Conservation (phyloP, 2,113 vertebrate genomes). For the Burhinus bistriatus region DNA sequence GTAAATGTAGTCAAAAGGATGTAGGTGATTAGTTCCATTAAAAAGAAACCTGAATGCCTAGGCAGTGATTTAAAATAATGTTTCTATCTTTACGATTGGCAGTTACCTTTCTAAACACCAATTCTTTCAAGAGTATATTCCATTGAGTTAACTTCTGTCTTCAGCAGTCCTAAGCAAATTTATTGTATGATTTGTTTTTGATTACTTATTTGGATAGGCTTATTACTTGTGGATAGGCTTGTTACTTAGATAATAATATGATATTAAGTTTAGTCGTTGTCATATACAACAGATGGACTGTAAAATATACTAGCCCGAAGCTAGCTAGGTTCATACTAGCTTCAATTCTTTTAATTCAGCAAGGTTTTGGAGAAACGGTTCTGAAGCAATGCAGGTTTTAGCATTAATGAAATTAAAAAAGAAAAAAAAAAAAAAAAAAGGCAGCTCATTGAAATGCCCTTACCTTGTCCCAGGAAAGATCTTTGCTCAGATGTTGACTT, state of each 20-base stretch:
- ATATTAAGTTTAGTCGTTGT: background rate
- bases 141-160: background rate
- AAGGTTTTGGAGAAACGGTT: background rate
- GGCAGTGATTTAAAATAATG: background rate
- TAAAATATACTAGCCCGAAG: background rate
- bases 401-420: background rate
- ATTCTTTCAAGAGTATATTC: background rate
- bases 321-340: background rate
- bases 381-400: background rate
- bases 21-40: background rate
- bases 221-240: background rate
- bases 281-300: background rate
- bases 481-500: background rate
- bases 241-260: background rate
- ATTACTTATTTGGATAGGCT: background rate
- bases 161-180: background rate
- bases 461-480: background rate
- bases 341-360: background rate
- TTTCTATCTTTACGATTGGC: background rate
- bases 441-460: background rate
- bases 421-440: no score
- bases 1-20: background rate
- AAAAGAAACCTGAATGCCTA: background rate
- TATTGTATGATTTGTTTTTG: background rate
- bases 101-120: background rate